Base-by-base conservation (phyloP, 2,113 vertebrate species). In the Psilopogon haemacephalus region DNA sequence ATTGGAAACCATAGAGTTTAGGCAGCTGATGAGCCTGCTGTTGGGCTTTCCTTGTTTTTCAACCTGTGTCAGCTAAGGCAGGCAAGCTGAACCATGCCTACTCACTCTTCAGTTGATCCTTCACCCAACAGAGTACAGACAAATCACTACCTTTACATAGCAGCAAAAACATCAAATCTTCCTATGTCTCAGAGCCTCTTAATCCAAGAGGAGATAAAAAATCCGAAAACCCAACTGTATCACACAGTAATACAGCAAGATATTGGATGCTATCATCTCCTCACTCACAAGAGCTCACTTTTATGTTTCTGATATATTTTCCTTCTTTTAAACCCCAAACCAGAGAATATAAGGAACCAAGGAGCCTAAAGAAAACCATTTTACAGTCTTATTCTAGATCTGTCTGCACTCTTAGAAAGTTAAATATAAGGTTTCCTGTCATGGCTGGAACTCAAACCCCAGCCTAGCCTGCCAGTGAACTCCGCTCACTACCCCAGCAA, bases 131-230 rank as follows among this genome's bases (percentile, higher is more conserved):
- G 30, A 78, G 33, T 62, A 67, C 0, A 68, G 64, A 64, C 42
- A 40, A 64, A n/a, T 35, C 68, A 35, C 67, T 48, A 11, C 38
- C 32, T 70, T 62, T 42, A 9, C 23, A 56, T 6, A 62, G 65
- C 58, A 92, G 35, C 70, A 90, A 64, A 69, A 24, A 54, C 35
- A 68, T 54, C 62, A 62, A 77, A 35, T 55, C 73, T 42, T 44
- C 79, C 56, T 56, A 73, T 80, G 52, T 75, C 52, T 86, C 48
- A 84, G 23, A 91, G 72, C 52, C 73, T 83, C 86, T 90, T 93
- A 94, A 95, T 93, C 92, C 92, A 84, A 88, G 58, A 56, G 46
- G 55, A 89, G 86, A 84, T 84, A 60, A 82, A 40, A 68, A 88
- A 63, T 1, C 38, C 63, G 52, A 77, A 54, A 88, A 91, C 27